Conservation (phyloP, 2,113 vertebrate species). For the Solea solea region DNA sequence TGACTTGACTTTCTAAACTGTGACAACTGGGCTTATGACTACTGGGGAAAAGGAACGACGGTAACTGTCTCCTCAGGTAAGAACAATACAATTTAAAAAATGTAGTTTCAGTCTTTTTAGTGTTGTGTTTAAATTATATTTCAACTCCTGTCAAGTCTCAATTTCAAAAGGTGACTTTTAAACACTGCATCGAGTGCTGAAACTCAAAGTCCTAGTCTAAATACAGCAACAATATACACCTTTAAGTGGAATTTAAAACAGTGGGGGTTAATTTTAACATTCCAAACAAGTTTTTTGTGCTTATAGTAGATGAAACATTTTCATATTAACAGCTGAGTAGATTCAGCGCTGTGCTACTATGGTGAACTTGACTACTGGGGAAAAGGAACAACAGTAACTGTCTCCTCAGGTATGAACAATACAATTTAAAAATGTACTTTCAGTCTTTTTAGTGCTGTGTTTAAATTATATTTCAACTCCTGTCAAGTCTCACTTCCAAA, state of each 20-base stretch:
- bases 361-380: slow-evolving; percentile 36
- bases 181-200: background rate
- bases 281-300: background rate
- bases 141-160: background rate
- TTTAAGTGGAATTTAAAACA: no score
- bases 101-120: background rate
- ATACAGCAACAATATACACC: no score
- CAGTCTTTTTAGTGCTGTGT: background rate
- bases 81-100: slow-evolving; percentile 8
- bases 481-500: background rate
- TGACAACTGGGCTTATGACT: slow-evolving; percentile 48
- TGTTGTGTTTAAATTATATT: background rate
- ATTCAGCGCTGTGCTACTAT: slow-evolving; percentile 44
- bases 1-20: slow-evolving; percentile 31
- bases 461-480: background rate
- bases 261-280: no score
- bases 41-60: slow-evolving; percentile 58
- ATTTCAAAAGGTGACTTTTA: slow-evolving; percentile 3
- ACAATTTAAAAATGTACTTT: slow-evolving; percentile 7
- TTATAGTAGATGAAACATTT: background rate
- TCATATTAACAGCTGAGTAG: slow-evolving; percentile 7
- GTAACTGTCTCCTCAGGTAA: slow-evolving; percentile 59
- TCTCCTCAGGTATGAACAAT: slow-evolving; percentile 53
- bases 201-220: background rate
- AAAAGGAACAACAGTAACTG: slow-evolving; percentile 49